Conservation (phyloP, 2,113 vertebrate genomes). For the Mus spicilegus region DNA sequence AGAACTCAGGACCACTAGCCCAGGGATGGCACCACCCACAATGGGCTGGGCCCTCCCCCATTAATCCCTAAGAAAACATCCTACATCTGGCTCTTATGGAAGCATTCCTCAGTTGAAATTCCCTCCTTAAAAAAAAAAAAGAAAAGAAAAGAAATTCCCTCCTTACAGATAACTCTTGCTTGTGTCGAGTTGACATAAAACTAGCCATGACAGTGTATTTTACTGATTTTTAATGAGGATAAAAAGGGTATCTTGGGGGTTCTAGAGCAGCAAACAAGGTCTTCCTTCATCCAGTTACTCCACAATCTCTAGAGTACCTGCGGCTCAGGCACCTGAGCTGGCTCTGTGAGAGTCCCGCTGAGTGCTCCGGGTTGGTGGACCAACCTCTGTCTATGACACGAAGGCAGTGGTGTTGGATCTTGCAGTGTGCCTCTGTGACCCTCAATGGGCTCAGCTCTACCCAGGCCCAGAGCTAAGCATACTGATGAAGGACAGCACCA, state of each 20-base stretch:
- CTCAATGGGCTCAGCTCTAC: background rate
- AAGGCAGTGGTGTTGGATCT: too few relatives aligned
- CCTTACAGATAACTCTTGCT: background rate
- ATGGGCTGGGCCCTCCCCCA: background rate
- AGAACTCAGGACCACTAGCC: background rate
- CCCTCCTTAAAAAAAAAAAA: too few relatives aligned
- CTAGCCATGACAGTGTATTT: background rate
- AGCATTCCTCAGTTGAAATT: background rate
- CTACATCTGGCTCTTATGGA: background rate
- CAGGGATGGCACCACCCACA: background rate
- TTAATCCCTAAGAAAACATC: background rate
- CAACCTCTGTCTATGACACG: background rate
- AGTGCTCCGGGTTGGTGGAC: background rate
- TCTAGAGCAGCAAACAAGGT: background rate
- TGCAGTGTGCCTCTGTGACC: background rate
- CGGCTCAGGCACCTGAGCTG: background rate
- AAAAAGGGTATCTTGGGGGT: background rate
- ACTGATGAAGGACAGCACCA: fast-evolving
- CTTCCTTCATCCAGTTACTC: background rate
- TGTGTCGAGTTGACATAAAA: background rate
- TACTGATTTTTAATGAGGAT: background rate
- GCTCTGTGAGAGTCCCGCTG: background rate
- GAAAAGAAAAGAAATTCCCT: background rate
- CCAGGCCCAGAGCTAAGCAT: background rate
- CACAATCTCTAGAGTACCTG: background rate